Conservation (phyloP, 2,113 vertebrate species). For the Indicator maculatus region DNA sequence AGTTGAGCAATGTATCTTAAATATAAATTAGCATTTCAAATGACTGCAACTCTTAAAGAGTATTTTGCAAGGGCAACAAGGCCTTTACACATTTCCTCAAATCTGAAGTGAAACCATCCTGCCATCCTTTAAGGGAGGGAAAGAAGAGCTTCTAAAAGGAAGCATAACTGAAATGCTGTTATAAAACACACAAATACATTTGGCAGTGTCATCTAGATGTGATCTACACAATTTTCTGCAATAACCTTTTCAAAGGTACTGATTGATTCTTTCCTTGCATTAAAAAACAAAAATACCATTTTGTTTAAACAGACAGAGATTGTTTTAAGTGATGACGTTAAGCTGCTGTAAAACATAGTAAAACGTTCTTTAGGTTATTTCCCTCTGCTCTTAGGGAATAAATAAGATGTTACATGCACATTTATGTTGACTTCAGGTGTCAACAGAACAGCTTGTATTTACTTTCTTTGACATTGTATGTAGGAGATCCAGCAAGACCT, state of each 20-base stretch:
- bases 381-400: background rate
- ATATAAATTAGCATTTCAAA: background rate
- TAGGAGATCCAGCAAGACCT: background rate
- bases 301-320: background rate
- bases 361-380: background rate
- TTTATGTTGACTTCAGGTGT: background rate
- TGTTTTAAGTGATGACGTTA: background rate
- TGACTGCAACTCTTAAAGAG: background rate
- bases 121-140: background rate
- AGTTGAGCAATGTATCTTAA: background rate
- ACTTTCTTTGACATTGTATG: background rate
- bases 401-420: background rate
- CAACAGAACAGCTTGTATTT: background rate
- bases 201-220: background rate
- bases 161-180: background rate
- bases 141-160: background rate
- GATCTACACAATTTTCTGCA: background rate
- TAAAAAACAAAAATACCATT: background rate
- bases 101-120: background rate
- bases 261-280: background rate
- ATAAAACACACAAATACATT: background rate
- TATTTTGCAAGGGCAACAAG: background rate
- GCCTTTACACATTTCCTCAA: background rate
- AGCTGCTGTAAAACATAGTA: background rate
- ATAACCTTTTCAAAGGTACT: background rate